A percentile compares a stretch with the other conserved stretches of the same genome.
Evolutionary conservation across 2,888 invertebrate genomes (phyloP).

Genomic region (Ellobium chinense): DNA sequence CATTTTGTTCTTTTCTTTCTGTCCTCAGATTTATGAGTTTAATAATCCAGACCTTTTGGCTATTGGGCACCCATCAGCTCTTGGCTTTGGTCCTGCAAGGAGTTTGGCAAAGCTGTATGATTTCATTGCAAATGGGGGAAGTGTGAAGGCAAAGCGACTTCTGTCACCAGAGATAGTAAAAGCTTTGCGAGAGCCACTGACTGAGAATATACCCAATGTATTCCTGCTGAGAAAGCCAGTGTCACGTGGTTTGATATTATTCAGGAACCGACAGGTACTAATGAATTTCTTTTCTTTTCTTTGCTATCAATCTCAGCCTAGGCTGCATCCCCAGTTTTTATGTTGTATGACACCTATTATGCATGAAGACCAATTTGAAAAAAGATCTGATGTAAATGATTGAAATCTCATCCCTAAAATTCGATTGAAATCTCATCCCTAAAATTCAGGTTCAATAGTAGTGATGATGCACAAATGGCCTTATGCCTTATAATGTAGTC

Average conservation of each 20-base stretch:
- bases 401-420: too few relatives aligned
- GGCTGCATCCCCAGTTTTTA: too few relatives aligned
- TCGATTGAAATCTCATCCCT: too few relatives aligned
- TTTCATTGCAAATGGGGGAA: slow-evolving; percentile 69
- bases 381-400: too few relatives aligned
- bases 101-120: slow-evolving; percentile 72
- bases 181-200: not conserved
- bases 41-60: slow-evolving; percentile 68
- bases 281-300: not conserved
- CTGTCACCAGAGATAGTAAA: slow-evolving; percentile 41
- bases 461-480: too few relatives aligned
- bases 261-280: not conserved
- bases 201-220: not conserved
- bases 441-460: too few relatives aligned
- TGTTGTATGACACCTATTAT: too few relatives aligned
- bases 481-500: too few relatives aligned
- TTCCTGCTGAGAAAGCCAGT: not conserved
- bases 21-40: slow-evolving; percentile 10
- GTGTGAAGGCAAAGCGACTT: slow-evolving; percentile 53
- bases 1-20: too few relatives aligned
- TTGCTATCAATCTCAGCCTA: too few relatives aligned
- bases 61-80: slow-evolving; percentile 68
- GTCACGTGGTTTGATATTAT: slow-evolving; percentile 13
- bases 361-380: too few relatives aligned
- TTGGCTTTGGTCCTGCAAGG: slow-evolving; percentile 71